Conservation (phyloP, 2,797 vertebrate species). For the Ctenosaura bakeri region DNA sequence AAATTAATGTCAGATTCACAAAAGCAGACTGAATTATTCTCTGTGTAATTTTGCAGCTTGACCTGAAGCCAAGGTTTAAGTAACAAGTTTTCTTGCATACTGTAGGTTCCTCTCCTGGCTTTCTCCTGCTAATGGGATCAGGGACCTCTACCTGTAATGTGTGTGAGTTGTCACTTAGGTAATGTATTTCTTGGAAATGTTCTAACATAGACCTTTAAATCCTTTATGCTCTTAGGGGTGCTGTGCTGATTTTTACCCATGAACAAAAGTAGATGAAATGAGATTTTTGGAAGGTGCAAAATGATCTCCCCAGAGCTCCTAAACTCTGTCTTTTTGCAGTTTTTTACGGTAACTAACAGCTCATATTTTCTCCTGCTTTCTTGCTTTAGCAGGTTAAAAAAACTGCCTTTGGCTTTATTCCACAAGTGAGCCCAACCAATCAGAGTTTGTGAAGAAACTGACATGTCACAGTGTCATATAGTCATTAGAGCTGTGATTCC, state of each 20-base stretch:
- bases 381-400: neutral
- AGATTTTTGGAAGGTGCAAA: neutral
- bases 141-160: neutral
- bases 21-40: slow-evolving; percentile 31
- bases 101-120: neutral
- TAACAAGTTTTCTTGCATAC: neutral
- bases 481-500: neutral
- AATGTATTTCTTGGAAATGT: slow-evolving; percentile 45
- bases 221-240: neutral
- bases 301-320: neutral
- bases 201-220: slow-evolving; percentile 32
- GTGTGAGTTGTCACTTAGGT: slow-evolving; percentile 26
- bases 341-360: neutral
- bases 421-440: neutral
- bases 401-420: neutral
- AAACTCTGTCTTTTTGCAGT: neutral
- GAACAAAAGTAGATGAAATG: neutral
- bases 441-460: neutral
- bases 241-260: slow-evolving; percentile 1
- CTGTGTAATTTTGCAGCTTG: slow-evolving; percentile 24
- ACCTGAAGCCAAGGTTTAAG: slow-evolving; percentile 3
- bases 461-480: neutral
- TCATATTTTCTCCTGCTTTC: neutral
- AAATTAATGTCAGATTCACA: neutral
- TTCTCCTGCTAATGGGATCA: neutral